Percentiles rank a stretch among this genome's conserved stretches.
Conservation (phyloP, 2,888 invertebrate species). For the Trissonchulus sp. region DNA sequence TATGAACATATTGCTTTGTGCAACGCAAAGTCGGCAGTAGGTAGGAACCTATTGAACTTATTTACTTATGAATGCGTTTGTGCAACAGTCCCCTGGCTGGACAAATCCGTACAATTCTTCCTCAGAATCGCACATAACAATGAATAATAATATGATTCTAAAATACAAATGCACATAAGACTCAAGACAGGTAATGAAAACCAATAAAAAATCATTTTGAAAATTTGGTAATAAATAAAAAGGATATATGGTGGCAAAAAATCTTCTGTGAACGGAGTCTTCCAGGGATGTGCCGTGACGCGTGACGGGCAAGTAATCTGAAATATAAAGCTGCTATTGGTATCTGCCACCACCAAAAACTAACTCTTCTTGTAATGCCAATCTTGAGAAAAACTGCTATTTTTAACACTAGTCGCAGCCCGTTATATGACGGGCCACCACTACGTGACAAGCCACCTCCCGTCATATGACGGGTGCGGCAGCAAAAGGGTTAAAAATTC, state of each 20-base stretch:
- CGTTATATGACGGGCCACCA: slow-evolving; percentile 13
- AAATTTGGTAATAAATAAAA: neutral
- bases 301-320: neutral
- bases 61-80: too few species aligned
- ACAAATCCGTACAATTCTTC: neutral
- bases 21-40: too few species aligned
- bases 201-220: too few species aligned
- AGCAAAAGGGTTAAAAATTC: slow-evolving; percentile 3
- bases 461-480: slow-evolving; percentile 8
- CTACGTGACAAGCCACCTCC: neutral
- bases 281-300: neutral
- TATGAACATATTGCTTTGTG: too few species aligned
- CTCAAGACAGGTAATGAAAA: too few species aligned
- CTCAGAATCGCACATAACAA: neutral
- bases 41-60: too few species aligned
- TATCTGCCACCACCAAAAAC: neutral
- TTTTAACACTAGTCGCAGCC: slow-evolving; percentile 15
- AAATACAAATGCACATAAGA: too few species aligned
- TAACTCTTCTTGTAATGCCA: neutral
- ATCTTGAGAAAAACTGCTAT: slow-evolving; percentile 12
- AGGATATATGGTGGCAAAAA: neutral
- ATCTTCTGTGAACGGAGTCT: slow-evolving; percentile 4
- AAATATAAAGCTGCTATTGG: neutral
- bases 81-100: too few species aligned
- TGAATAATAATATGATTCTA: neutral